phyloP scores from a whole-genome alignment of 2,113 vertebrate species.

The Thinocorus orbignyianus region DNA sequence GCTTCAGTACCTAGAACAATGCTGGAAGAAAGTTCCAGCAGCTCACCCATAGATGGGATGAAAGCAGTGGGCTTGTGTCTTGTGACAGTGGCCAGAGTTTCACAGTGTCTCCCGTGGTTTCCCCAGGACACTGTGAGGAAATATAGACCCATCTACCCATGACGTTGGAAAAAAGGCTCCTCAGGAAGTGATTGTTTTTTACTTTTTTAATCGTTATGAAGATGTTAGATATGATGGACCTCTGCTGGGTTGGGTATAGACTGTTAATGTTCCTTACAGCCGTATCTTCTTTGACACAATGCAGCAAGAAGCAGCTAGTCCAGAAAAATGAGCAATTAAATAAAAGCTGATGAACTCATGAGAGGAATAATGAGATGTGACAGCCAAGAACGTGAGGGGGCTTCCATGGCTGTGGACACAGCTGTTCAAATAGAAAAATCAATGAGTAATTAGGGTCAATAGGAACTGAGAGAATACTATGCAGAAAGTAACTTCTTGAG shows the following conservation, averaged over 20 bases:
- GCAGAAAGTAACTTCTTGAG: background rate
- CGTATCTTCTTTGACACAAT: background rate
- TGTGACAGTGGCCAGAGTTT: fast-evolving
- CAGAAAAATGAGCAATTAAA: background rate
- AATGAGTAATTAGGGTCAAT: background rate
- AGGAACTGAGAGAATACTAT: background rate
- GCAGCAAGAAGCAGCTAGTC: background rate
- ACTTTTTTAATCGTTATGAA: background rate
- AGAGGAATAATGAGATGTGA: background rate
- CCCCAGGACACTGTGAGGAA: background rate
- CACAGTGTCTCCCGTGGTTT: fast-evolving
- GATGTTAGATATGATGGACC: background rate
- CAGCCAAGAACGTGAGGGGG: background rate
- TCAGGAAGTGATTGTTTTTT: background rate
- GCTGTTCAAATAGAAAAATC: background rate
- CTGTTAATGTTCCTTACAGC: background rate
- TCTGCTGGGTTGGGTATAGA: background rate
- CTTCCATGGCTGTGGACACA: background rate
- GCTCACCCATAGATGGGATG: fast-evolving
- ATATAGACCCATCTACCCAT: fast-evolving
- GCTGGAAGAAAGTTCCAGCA: background rate
- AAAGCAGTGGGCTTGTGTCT: fast-evolving
- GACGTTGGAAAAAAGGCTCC: background rate
- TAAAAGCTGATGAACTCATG: background rate
- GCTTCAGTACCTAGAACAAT: fast-evolving